phyloP scores from a whole-genome alignment of 2,888 invertebrate genomes.

The Cotesia congregata region DNA sequence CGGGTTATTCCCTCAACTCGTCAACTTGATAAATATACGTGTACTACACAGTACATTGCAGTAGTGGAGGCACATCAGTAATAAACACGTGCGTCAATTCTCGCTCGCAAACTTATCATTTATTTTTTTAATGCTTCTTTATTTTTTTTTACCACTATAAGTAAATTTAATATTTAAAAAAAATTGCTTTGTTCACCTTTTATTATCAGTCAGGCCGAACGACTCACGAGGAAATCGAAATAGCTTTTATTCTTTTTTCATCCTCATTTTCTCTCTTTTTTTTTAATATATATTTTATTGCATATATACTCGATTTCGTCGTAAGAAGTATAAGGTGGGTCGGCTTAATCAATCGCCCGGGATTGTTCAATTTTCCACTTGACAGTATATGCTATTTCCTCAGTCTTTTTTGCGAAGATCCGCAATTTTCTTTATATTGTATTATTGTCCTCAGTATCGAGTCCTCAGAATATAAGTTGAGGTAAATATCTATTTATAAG shows the following conservation, averaged over 20 bases:
- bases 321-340: conserved; percentile 4
- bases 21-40: too few relatives aligned
- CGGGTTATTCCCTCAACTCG: background rate
- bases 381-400: conserved; percentile 11
- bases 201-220: conserved; percentile 9
- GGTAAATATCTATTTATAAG: background rate
- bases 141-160: background rate
- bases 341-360: conserved; percentile 17
- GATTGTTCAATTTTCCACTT: conserved; percentile 34
- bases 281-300: background rate
- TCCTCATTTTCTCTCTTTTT: background rate
- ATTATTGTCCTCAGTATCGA: conserved; percentile 19
- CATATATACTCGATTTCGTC: conserved; percentile 1
- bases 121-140: background rate
- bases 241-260: background rate
- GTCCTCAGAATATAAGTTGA: background rate
- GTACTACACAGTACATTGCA: too few relatives aligned
- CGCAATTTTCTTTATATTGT: conserved; percentile 17
- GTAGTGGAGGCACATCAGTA: background rate
- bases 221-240: conserved; percentile 18
- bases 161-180: background rate
- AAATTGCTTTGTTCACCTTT: background rate
- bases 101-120: background rate
- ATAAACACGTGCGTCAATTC: background rate
- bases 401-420: background rate